Conservation (phyloP, 1,140 invertebrate species). For the Helicoverpa zea region DNA sequence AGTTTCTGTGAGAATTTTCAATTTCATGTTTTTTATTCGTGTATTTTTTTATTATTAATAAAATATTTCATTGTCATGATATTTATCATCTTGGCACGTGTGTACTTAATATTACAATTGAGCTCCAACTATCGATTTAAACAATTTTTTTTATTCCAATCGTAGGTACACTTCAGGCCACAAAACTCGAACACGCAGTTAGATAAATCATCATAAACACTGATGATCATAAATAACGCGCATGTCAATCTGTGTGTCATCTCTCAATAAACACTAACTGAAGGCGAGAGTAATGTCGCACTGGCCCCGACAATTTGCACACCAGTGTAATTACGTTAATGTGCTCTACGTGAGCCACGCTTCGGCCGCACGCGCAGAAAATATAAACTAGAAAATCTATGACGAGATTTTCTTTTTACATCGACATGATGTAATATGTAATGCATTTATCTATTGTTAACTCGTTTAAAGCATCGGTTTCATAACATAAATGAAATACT, state of each 20-base stretch:
- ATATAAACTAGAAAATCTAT: not conserved
- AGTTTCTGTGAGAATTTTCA: slow-evolving; percentile 9
- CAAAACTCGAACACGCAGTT: no score
- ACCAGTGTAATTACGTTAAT: not conserved
- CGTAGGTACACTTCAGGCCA: no score
- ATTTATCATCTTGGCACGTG: slow-evolving; percentile 6
- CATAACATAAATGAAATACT: no score
- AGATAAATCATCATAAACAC: not conserved
- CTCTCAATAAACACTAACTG: not conserved
- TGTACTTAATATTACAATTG: not conserved
- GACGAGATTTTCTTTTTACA: not conserved
- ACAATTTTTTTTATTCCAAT: not conserved
- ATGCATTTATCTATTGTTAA: not conserved
- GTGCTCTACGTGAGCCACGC: not conserved
- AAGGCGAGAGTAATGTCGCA: not conserved
- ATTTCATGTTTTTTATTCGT: slow-evolving; percentile 2
- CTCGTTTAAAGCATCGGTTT: not conserved
- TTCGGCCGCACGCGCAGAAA: not conserved
- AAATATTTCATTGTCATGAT: slow-evolving; percentile 10
- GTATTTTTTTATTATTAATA: not conserved
- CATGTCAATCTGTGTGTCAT: not conserved
- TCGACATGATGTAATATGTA: not conserved
- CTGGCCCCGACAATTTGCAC: slow-evolving; percentile 1
- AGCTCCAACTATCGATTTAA: not conserved
- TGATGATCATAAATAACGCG: not conserved